These are phyloP conservation scores for Hemiscyllium ocellatum DNA, from an alignment of 2,113 vertebrate genomes.

Conservation along the genomic window DNA sequence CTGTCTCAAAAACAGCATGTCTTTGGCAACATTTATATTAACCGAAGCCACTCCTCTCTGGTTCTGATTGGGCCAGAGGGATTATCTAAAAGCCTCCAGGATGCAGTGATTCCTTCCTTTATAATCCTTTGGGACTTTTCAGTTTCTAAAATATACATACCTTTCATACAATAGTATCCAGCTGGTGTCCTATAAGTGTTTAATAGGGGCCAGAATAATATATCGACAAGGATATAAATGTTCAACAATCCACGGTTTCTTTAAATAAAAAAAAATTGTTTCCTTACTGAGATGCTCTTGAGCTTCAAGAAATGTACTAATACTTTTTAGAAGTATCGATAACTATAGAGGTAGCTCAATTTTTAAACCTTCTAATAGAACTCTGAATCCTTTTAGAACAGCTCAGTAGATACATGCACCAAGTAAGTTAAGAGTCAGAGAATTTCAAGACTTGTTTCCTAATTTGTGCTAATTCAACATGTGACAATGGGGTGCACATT, in stretches of 20 bases:
- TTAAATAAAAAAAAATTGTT: background rate
- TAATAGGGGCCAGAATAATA: background rate
- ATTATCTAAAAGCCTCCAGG: background rate
- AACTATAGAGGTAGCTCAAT: background rate
- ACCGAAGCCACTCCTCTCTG: background rate
- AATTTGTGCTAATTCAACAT: background rate
- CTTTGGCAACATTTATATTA: conserved; percentile 12
- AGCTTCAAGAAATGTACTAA: too few relatives aligned
- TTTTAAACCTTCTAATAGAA: background rate
- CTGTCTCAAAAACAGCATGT: conserved; percentile 3
- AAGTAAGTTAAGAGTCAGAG: background rate
- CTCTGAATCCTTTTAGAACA: background rate
- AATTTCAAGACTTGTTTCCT: background rate
- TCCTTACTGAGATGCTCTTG: background rate
- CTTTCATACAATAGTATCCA: background rate
- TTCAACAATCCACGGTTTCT: background rate
- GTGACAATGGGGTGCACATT: background rate
- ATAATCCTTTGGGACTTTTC: conserved; percentile 13
- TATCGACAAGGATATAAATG: background rate
- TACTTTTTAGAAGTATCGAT: background rate
- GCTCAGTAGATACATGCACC: background rate
- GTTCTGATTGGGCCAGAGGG: background rate
- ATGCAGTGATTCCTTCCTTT: conserved; percentile 20
- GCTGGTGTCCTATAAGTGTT: background rate
- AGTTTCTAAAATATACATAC: conserved; percentile 1